Evolutionary conservation across 2,797 vertebrate genomes (phyloP), one percentile per base, ranked within the genome.

Genomic region (Falco columbarius): DNA sequence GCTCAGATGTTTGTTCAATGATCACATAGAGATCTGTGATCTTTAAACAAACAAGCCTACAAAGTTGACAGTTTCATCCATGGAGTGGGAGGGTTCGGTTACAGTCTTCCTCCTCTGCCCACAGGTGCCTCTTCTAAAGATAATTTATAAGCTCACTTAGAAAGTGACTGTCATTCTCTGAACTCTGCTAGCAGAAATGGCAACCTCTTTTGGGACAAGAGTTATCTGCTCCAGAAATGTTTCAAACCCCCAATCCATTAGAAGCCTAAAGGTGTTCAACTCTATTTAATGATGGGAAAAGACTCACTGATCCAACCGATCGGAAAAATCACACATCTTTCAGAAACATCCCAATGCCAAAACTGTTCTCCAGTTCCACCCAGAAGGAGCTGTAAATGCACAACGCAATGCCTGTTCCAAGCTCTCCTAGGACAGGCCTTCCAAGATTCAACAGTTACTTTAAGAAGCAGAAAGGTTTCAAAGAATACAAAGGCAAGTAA

Each of bases 41-140:
- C 86, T 95, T 74, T 77, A 92, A 92, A 96, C 47, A 58, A 93
- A 66, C 46, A 76, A 86, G 54, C 52, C 83, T 81, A 70, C 76
- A 82, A 89, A 96, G 81, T 23, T 65, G 68, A 74, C 65, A 62
- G 58, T 62, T 94, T 88, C 79, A 75, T 51, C 71, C 79, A 75
- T 47, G 81, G 56, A 73, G 44, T 22, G 21, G 81, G 68, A 83
- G 34, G 42, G 72, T 74, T 95, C 9, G 6, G 86, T 82, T 92
- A 83, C 52, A 77, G 91, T 36, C 77, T 79, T 81, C 92, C 46
- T 91, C 75, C 70, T 70, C 71, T 89, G 76, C 76, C 68, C 80
- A 89, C 54, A 91, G 92, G 26, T 89, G 47, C 61, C 59, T 77
- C 67, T 81, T 91, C 44, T 59, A 47, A 79, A 59, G 79, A 62